These are phyloP conservation scores for Oedothorax gibbosus DNA, from an alignment of 1,140 invertebrate genomes.

Conservation along the genomic window DNA sequence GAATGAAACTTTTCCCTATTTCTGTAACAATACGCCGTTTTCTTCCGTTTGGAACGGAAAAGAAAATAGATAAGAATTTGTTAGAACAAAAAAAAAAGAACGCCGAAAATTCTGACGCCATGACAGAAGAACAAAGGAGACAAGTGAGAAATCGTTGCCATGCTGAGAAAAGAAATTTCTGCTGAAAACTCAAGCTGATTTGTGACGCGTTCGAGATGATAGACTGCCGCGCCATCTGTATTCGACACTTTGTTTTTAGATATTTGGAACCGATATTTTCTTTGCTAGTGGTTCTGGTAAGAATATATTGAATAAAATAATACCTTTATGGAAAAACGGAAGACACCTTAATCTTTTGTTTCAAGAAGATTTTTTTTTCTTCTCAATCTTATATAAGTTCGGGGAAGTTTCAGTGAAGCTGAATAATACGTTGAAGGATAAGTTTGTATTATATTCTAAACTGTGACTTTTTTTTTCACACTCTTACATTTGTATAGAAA, in stretches of 20 bases:
- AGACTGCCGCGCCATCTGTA: slow-evolving; percentile 50
- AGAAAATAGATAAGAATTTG: not conserved
- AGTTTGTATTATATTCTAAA: too few species aligned
- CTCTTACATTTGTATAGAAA: too few species aligned
- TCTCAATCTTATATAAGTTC: too few species aligned
- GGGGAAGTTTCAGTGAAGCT: too few species aligned
- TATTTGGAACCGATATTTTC: slow-evolving; percentile 38
- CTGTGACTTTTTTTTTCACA: not conserved
- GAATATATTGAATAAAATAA: slow-evolving; percentile 49
- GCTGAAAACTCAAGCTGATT: slow-evolving; percentile 50
- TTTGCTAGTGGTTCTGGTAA: slow-evolving; percentile 23
- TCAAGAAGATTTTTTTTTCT: not conserved
- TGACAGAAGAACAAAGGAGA: slow-evolving; percentile 46
- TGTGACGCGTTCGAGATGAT: slow-evolving; percentile 52
- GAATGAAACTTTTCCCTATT: slow-evolving; percentile 6
- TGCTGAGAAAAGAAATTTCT: slow-evolving; percentile 44
- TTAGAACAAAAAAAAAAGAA: slow-evolving; percentile 15
- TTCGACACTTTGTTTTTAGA: slow-evolving; percentile 51
- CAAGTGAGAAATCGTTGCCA: slow-evolving; percentile 54
- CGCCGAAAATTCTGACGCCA: slow-evolving; percentile 1
- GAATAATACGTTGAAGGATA: too few species aligned
- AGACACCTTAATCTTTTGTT: slow-evolving; percentile 29
- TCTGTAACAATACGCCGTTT: slow-evolving; percentile 31
- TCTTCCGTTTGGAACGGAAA: slow-evolving; percentile 15
- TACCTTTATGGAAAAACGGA: slow-evolving; percentile 47